Evolutionary conservation across 2,113 vertebrate species (phyloP), one percentile per base, ranked within the genome.

Genomic region (Onychostruthus taczanowskii): DNA sequence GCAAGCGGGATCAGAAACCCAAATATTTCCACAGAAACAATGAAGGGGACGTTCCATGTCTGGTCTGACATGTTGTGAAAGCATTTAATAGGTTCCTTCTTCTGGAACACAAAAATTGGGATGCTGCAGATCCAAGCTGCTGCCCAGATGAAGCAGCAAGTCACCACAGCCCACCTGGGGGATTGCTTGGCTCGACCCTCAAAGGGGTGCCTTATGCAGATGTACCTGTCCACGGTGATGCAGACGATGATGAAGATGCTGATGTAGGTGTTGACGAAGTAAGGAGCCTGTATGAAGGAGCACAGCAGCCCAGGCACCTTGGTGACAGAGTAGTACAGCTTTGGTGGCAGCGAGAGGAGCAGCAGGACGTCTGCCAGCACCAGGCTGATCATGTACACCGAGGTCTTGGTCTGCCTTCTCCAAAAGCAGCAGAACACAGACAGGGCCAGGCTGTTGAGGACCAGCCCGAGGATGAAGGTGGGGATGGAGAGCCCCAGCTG

Each of bases 331-430:
- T 98, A 98, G 13, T 96, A 88, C 81, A 99, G 96, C 96, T 98
- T 99, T 92, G 98, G 98, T 0, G 98, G 99, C 39, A 99, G 97
- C 0, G 98, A 99, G 37, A 99, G 95, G 49, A 99, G 97, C 44
- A 99, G 97, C 31, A 99, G 95, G 41, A 99, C 35, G 43, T 99
- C 99, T 33, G 99, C 98, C 58, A 99, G 41, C 0, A 98, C 98
- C 58, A 99, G 96, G 82, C 97, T 99, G 93, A 98, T 98, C 98
- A 99, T 99, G 96, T 98, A 99, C 94, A 99, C 98, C 0, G 97
- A 98, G 18, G 98, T 98, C 94, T 98, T 98, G 0, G 95, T 98
- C 83, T 98, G 98, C 95, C 98, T 98, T 50, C 89, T 98, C 86
- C 99, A 97, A 69, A 97, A 91, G 78, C 82, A 3, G 44, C 98